phyloP scores from a whole-genome alignment of 2,113 vertebrate genomes.

The Bucco capensis region DNA sequence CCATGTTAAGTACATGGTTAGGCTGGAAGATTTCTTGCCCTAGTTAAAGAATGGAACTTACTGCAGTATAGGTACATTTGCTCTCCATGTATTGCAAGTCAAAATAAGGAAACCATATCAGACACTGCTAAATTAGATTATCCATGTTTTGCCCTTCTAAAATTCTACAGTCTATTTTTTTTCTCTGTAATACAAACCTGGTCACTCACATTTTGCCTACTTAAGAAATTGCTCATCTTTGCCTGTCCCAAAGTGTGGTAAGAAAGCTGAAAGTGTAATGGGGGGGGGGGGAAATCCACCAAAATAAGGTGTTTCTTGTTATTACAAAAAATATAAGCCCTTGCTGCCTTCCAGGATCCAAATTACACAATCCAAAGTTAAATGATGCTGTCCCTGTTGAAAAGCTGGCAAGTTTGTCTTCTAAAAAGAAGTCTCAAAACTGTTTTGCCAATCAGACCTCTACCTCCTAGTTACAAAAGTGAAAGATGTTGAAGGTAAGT shows the following conservation, averaged over 20 bases:
- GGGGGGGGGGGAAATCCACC: background rate
- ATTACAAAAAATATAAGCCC: background rate
- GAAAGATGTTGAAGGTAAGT: background rate
- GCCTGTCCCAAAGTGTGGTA: background rate
- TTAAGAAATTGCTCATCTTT: background rate
- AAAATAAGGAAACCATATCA: background rate
- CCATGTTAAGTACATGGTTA: background rate
- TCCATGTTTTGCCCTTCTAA: background rate
- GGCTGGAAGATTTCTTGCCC: background rate
- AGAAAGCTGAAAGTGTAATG: background rate
- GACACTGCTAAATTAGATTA: background rate
- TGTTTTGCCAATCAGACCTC: background rate
- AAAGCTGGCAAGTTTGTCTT: background rate
- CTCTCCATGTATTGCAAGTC: background rate
- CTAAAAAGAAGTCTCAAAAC: background rate
- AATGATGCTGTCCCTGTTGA: background rate
- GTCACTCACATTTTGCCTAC: background rate
- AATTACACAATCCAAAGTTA: background rate
- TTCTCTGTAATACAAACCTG: background rate
- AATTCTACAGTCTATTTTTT: background rate
- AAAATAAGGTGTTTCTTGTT: background rate
- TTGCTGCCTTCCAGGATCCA: background rate
- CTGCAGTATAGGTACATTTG: background rate
- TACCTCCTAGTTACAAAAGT: background rate
- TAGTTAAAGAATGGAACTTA: background rate